phyloP scores from a whole-genome alignment of 2,888 invertebrate genomes.

The Arctia plantaginis region DNA sequence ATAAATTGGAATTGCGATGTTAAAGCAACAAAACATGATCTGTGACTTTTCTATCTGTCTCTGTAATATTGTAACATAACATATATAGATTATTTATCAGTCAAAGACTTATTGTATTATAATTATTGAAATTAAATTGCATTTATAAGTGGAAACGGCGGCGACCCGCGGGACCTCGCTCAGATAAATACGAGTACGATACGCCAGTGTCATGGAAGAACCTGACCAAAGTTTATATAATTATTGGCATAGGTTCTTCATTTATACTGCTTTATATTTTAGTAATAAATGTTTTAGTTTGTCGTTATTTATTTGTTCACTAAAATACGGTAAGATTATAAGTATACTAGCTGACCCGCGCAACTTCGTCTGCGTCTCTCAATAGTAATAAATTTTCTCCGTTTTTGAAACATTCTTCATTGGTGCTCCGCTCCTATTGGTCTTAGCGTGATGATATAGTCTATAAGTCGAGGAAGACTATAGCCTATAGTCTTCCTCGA shows the following conservation, averaged over 20 bases:
- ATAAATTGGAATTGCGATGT: not conserved
- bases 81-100: constrained; percentile 67
- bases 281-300: not conserved
- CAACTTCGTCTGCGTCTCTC: too few species aligned
- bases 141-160: constrained; percentile 77
- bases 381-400: too few species aligned
- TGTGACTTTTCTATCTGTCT: constrained; percentile 57
- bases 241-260: constrained; percentile 67
- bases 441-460: too few species aligned
- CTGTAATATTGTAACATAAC: constrained; percentile 44
- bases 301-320: not conserved
- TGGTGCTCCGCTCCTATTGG: too few species aligned
- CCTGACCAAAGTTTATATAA: constrained; percentile 75
- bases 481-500: too few species aligned
- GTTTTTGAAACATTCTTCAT: too few species aligned
- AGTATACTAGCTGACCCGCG: too few species aligned
- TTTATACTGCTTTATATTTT: constrained; percentile 25
- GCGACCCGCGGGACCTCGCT: constrained; percentile 69
- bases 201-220: constrained; percentile 75
- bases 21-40: constrained; percentile 11
- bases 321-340: not conserved
- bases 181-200: constrained; percentile 69
- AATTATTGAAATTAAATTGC: constrained; percentile 84
- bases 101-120: constrained; percentile 81
- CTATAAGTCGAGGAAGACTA: too few species aligned